Conservation (phyloP, 2,888 invertebrate genomes). For the Erebia palarica region DNA sequence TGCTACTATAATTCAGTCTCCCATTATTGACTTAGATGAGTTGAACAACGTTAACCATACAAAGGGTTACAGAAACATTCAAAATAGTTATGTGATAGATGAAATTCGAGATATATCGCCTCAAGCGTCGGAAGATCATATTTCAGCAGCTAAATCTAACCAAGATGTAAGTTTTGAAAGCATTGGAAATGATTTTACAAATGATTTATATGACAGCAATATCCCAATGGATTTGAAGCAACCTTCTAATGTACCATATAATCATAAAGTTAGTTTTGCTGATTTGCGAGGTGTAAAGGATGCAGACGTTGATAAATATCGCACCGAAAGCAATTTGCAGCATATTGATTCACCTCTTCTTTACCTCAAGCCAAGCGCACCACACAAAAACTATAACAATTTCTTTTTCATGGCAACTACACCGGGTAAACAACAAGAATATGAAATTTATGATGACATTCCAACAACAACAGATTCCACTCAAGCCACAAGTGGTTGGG, state of each 20-base stretch:
- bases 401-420: constrained; percentile 64
- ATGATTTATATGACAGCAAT: constrained; percentile 62
- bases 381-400: constrained; percentile 78
- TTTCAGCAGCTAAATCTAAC: constrained; percentile 68
- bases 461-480: constrained; percentile 57
- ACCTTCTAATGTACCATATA: constrained; percentile 51
- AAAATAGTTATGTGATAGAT: constrained; percentile 65
- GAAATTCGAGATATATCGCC: constrained; percentile 78
- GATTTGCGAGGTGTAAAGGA: constrained; percentile 72
- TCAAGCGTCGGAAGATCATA: constrained; percentile 76
- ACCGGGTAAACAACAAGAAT: constrained; percentile 60
- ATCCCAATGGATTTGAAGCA: constrained; percentile 58
- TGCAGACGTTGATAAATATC: constrained; percentile 72
- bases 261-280: constrained; percentile 65
- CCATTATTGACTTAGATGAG: constrained; percentile 83
- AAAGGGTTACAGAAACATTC: constrained; percentile 70
- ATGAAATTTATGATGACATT: constrained; percentile 72
- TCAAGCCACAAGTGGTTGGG: constrained; percentile 54
- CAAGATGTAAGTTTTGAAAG: constrained; percentile 73
- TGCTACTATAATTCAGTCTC: constrained; percentile 86
- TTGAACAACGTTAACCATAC: constrained; percentile 59
- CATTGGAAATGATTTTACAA: constrained; percentile 64
- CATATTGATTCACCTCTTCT: constrained; percentile 83
- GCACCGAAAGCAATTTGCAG: constrained; percentile 73
- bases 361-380: constrained; percentile 76